Conservation (phyloP, 92 coral and sea anemone species). For the Zoanthus sociatus region DNA sequence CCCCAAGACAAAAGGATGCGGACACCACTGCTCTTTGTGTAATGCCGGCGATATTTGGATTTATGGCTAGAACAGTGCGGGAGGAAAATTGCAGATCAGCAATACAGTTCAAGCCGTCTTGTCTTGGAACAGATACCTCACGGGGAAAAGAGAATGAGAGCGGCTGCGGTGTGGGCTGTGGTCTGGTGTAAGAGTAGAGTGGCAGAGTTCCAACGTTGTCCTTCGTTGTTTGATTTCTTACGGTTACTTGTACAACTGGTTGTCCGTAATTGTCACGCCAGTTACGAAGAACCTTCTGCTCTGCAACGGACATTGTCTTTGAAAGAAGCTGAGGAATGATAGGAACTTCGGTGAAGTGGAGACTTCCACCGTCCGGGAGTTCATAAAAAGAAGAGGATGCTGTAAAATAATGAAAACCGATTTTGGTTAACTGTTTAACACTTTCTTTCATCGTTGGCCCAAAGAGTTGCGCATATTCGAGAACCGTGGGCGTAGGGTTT, state of each 20-base stretch:
- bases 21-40: neutral
- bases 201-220: slow-evolving; percentile 68
- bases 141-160: slow-evolving; percentile 25
- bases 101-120: slow-evolving; percentile 25
- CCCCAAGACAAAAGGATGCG: neutral
- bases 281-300: slow-evolving; percentile 56
- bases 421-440: slow-evolving; percentile 53
- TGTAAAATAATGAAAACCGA: slow-evolving; percentile 56
- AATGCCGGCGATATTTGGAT: neutral
- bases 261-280: slow-evolving; percentile 57
- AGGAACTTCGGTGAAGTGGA: slow-evolving; percentile 49
- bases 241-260: slow-evolving; percentile 55
- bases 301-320: slow-evolving; percentile 27
- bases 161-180: neutral
- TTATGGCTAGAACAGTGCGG: neutral
- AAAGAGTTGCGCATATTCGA: slow-evolving; percentile 58
- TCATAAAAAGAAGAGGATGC: slow-evolving; percentile 50
- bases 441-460: slow-evolving; percentile 58
- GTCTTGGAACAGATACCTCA: slow-evolving; percentile 17
- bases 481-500: slow-evolving; percentile 58
- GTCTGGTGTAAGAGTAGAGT: slow-evolving; percentile 51
- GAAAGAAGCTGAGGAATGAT: slow-evolving; percentile 47
- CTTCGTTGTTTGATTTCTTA: slow-evolving; percentile 55
- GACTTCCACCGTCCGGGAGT: slow-evolving; percentile 48
- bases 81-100: slow-evolving; percentile 13